phyloP scores from a whole-genome alignment of 2,888 invertebrate species.

The Pollenia angustigena region DNA sequence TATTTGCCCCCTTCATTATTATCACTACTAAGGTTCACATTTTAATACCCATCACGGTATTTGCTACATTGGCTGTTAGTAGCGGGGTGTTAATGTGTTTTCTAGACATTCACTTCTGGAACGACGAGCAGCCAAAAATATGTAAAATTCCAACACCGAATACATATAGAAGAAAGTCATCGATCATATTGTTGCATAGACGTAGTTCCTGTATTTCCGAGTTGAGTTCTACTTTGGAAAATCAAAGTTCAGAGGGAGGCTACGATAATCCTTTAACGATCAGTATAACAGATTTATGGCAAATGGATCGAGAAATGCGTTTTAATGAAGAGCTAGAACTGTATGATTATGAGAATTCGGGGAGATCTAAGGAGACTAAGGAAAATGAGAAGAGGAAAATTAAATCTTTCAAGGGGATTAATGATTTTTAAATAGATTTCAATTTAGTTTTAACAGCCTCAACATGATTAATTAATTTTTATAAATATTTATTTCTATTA shows the following conservation, averaged over 20 bases:
- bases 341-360: not conserved
- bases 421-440: not conserved
- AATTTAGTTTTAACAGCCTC: no score
- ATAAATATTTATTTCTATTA: no score
- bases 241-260: conserved; percentile 59
- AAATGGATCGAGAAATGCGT: conserved; percentile 73
- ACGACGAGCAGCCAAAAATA: conserved; percentile 78
- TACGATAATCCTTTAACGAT: conserved; percentile 77
- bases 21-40: conserved; percentile 79
- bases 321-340: conserved; percentile 40
- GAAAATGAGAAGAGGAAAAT: no score
- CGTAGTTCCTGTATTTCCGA: conserved; percentile 78
- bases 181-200: conserved; percentile 77
- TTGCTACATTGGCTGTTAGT: conserved; percentile 80
- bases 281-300: conserved; percentile 81
- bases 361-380: not conserved
- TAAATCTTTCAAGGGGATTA: not conserved
- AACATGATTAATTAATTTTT: no score
- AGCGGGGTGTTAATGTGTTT: conserved; percentile 81
- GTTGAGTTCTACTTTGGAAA: conserved; percentile 65
- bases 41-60: conserved; percentile 80
- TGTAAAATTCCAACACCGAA: conserved; percentile 80
- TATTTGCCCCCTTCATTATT: conserved; percentile 80
- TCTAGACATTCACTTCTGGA: conserved; percentile 81
- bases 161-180: conserved; percentile 80